Evolutionary conservation across 2,888 invertebrate genomes (phyloP).

Genomic region (Hymenopus coronatus): DNA sequence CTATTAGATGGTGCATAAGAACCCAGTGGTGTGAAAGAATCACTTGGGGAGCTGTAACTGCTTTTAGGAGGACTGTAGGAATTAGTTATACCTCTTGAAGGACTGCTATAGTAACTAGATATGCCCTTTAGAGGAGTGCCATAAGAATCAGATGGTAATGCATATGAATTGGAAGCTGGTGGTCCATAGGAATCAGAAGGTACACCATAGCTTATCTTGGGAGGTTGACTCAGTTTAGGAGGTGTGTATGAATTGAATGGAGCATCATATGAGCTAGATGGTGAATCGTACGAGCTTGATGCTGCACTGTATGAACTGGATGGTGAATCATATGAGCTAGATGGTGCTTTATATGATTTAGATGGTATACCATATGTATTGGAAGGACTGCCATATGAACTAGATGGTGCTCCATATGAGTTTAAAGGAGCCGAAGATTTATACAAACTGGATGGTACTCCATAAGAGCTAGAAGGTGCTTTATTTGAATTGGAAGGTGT

Average conservation of each 20-base stretch:
- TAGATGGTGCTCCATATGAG: constrained; percentile 14
- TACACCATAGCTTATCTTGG: neutral
- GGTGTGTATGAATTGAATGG: constrained; percentile 43
- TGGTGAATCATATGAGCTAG: constrained; percentile 44
- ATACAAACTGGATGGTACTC: neutral
- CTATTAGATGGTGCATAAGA: constrained; percentile 15
- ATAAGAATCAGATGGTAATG: neutral
- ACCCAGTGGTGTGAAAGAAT: neutral
- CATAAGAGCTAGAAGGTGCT: constrained; percentile 9
- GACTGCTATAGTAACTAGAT: neutral
- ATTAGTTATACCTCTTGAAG: neutral
- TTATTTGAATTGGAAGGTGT: constrained; percentile 26
- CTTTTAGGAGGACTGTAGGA: neutral
- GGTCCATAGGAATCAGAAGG: neutral
- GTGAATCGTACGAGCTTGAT: constrained; percentile 26
- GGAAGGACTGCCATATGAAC: constrained; percentile 7
- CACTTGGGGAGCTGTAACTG: neutral
- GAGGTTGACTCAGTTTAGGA: neutral
- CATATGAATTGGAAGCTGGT: too few species aligned
- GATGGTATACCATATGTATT: constrained; percentile 22
- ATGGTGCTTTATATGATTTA: neutral
- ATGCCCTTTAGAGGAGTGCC: neutral
- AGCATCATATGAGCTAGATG: constrained; percentile 29
- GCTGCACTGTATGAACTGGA: constrained; percentile 32
- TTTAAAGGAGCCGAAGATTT: constrained; percentile 13